Conservation (phyloP, 2,113 vertebrate species). For the Cyphomyrus plagiostoma region DNA sequence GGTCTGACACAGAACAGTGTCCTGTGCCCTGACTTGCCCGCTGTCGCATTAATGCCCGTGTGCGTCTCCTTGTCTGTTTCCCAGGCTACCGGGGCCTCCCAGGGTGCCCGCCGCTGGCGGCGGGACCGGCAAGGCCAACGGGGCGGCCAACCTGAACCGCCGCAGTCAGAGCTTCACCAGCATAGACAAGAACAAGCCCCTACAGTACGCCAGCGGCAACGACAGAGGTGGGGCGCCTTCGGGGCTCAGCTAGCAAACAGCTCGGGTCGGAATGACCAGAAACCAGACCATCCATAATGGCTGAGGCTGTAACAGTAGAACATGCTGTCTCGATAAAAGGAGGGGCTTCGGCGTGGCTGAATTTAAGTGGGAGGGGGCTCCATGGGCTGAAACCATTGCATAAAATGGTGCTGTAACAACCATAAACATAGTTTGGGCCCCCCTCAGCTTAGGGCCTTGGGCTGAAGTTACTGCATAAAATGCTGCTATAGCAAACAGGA, state of each 20-base stretch:
- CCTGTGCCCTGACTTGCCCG: background rate
- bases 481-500: background rate
- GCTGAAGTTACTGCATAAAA: background rate
- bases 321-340: background rate
- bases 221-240: slow-evolving; percentile 63
- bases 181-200: slow-evolving; percentile 79
- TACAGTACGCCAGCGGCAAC: slow-evolving; percentile 71
- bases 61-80: background rate
- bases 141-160: slow-evolving; percentile 71
- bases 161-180: slow-evolving; percentile 82
- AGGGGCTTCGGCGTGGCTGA: background rate
- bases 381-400: background rate
- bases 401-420: background rate
- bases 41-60: background rate
- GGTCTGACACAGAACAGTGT: background rate
- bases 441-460: background rate
- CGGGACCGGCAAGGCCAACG: slow-evolving; percentile 67
- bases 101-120: slow-evolving; percentile 67
- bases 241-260: background rate
- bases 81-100: slow-evolving; percentile 74
- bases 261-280: background rate
- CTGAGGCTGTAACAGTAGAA: background rate
- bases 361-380: background rate
- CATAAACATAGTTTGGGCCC: background rate
- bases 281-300: background rate